These are phyloP conservation scores for Chaetophractus vellerosus DNA, from an alignment of 2,797 vertebrate genomes.

Conservation along the genomic window DNA sequence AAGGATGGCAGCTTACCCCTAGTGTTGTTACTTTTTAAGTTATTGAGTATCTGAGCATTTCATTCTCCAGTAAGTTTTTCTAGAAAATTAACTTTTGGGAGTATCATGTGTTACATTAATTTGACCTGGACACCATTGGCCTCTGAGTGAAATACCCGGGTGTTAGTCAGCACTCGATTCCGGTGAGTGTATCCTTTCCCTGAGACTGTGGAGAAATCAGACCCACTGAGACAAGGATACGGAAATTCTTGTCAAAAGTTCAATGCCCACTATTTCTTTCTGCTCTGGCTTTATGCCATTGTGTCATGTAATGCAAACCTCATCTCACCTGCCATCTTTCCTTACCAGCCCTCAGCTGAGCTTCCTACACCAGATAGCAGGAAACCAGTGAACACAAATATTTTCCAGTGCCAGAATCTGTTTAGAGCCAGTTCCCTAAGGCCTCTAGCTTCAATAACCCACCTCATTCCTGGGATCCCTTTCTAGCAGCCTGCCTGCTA, in stretches of 20 bases:
- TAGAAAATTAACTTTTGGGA: slow-evolving; percentile 19
- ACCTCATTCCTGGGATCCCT: not conserved
- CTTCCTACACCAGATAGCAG: slow-evolving; percentile 25
- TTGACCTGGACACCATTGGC: not conserved
- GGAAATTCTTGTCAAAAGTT: not conserved
- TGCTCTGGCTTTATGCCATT: not conserved
- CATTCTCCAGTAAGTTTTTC: not conserved
- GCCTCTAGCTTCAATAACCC: not conserved
- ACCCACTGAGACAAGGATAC: not conserved
- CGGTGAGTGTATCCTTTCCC: not conserved
- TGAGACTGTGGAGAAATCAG: not conserved
- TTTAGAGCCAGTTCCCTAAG: not conserved
- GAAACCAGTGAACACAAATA: not conserved
- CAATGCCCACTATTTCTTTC: not conserved
- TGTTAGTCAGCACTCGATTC: not conserved
- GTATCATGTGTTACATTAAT: not conserved
- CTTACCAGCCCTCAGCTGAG: not conserved
- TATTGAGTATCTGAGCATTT: not conserved
- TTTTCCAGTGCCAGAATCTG: not conserved
- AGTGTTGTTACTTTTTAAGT: not conserved
- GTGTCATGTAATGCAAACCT: slow-evolving; percentile 3
- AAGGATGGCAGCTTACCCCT: not conserved
- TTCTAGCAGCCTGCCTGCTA: not conserved
- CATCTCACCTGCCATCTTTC: slow-evolving; percentile 33
- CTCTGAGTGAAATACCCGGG: not conserved